Evolutionary conservation across 2,888 invertebrate genomes (phyloP), one percentile per base, ranked within the genome.

Genomic region (Ypsolopha scabrella): DNA sequence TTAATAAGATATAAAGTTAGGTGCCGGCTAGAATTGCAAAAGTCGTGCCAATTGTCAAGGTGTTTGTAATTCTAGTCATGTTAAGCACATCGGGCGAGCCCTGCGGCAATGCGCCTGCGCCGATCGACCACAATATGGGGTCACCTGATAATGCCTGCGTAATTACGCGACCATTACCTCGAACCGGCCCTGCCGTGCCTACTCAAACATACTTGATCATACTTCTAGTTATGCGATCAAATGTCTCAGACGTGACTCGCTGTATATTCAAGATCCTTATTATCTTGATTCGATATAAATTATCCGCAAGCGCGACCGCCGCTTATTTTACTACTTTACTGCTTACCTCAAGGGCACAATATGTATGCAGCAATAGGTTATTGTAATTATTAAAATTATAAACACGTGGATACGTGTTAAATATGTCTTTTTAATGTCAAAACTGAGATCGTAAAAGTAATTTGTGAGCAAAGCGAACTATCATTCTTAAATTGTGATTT

Each of bases 141-240:
- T 83, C 85, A 82, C 74, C 68, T 67, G 83, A 82, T 83, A 83
- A 81, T 80, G 72, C 65, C 68, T 69, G 74, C 63, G 75, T 83
- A 82, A 85, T 83, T 83, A 85, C 72, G 70, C 70, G 67, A 63
- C 70, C 69, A 78, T 77, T 80, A 76, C 71, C 59, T 59, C 9
- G 14, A 36, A n/a, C 34, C 34, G 36, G 45, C 48, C 46, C 61
- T 64, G 48, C 58, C 64, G 64, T 63, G 65, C 62, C 64, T 63
- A 65, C 65, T 59, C 76, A 78, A 79, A 78, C 70, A 76, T 24
- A 24, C 24, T 24, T 24, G 24, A 24, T 70, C 66, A 64, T 69
- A 77, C 72, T 76, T 71, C 75, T 77, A 70, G 79, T 80, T 80
- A 75, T 70, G 68, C 72, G 76, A 80, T 77, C 80, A 80, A 81